Conservation (phyloP, 2,888 invertebrate genomes). For the Metallyticus violacea region DNA sequence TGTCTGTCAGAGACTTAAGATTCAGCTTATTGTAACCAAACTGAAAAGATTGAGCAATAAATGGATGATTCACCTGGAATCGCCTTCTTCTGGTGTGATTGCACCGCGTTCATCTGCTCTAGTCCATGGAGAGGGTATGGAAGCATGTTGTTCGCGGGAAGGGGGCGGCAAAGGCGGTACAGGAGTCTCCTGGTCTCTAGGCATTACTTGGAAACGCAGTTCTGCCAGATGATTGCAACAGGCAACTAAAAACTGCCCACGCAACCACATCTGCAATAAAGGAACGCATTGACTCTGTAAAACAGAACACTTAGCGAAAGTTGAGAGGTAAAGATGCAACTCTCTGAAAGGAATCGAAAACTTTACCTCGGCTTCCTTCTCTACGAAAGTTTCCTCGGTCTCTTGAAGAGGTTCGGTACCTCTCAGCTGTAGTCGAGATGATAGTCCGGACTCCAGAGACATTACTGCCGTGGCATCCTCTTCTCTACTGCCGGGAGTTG, state of each 20-base stretch:
- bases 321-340: no score
- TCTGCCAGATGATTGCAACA: constrained; percentile 56
- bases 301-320: neutral
- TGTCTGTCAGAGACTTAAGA: neutral
- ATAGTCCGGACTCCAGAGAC: neutral
- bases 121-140: constrained; percentile 36
- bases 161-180: constrained; percentile 35
- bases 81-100: constrained; percentile 10
- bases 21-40: no score
- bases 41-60: neutral
- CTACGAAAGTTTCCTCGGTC: neutral
- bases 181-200: neutral
- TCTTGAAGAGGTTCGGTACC: neutral
- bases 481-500: neutral
- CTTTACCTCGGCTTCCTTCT: neutral
- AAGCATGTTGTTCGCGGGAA: constrained; percentile 34
- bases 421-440: neutral
- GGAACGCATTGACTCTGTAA: neutral
- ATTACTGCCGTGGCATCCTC: neutral
- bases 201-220: constrained; percentile 11
- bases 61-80: neutral
- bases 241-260: constrained; percentile 50
- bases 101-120: constrained; percentile 28
- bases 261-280: constrained; percentile 40
- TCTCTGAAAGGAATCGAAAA: no score